These are phyloP conservation scores for Druon quercuslanigerum DNA, from an alignment of 1,140 invertebrate species.

Conservation along the genomic window DNA sequence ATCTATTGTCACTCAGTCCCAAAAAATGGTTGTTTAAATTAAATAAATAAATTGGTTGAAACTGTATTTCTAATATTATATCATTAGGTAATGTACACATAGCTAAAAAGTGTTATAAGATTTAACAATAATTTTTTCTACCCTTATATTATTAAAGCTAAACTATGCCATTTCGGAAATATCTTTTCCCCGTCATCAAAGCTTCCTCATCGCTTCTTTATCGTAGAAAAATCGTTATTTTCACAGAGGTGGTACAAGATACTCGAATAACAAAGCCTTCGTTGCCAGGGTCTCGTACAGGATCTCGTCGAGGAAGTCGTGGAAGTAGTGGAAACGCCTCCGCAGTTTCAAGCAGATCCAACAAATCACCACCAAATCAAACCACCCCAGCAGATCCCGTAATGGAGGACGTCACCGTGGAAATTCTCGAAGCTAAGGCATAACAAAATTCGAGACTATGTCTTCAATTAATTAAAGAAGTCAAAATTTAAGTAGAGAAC, in stretches of 20 bases:
- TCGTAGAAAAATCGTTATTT: conserved; percentile 31
- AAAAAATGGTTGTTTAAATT: too few relatives aligned
- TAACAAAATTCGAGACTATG: conserved; percentile 50
- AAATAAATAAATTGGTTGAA: too few relatives aligned
- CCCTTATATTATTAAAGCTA: not conserved
- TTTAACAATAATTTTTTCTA: too few relatives aligned
- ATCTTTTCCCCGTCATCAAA: not conserved
- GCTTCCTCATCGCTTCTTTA: conserved; percentile 27
- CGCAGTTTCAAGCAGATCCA: conserved; percentile 76
- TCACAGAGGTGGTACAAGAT: conserved; percentile 52
- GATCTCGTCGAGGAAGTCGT: conserved; percentile 80
- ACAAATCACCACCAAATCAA: conserved; percentile 72
- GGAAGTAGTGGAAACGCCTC: conserved; percentile 81
- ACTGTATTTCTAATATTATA: too few relatives aligned
- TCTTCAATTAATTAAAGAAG: conserved; percentile 1
- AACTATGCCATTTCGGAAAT: conserved; percentile 6
- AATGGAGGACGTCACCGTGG: conserved; percentile 78
- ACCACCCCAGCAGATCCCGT: conserved; percentile 72
- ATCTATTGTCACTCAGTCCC: too few relatives aligned
- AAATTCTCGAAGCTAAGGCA: conserved; percentile 75
- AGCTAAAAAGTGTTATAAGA: too few relatives aligned
- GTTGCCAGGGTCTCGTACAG: conserved; percentile 81
- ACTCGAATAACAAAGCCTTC: conserved; percentile 70
- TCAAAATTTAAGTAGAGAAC: conserved; percentile 5
- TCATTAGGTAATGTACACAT: too few relatives aligned